Evolutionary conservation across 2,113 vertebrate species (phyloP).

Genomic region (Saccopteryx leptura): DNA sequence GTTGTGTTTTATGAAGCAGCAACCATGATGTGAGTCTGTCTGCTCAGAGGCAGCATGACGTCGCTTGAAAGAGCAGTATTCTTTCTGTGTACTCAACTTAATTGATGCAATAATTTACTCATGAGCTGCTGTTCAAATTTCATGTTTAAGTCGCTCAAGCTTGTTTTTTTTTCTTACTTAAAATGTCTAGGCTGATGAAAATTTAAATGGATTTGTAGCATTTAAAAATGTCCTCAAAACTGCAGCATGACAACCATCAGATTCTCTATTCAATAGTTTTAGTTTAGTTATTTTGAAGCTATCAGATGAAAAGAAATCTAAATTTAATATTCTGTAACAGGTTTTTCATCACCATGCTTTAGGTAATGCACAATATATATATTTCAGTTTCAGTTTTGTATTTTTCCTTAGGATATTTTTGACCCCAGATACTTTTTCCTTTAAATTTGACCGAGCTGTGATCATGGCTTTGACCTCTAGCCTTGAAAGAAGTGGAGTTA

Average conservation of each 20-base stretch:
- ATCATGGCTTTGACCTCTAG: conserved; percentile 78
- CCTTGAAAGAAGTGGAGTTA: conserved; percentile 72
- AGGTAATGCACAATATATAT: conserved; percentile 61
- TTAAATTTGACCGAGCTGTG: conserved; percentile 81
- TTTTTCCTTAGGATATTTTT: conserved; percentile 84
- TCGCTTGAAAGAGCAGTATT: conserved; percentile 74
- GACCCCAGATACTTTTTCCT: conserved; percentile 80
- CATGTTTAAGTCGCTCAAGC: conserved; percentile 69
- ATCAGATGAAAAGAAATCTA: conserved; percentile 72
- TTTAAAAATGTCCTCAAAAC: conserved; percentile 76
- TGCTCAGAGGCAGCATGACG: conserved; percentile 54
- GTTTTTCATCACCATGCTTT: conserved; percentile 66
- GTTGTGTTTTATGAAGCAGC: conserved; percentile 57
- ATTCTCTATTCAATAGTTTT: conserved; percentile 63
- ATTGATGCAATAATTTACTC: conserved; percentile 76
- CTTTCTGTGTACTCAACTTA: conserved; percentile 70
- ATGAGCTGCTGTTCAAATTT: conserved; percentile 71
- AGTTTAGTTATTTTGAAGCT: conserved; percentile 79
- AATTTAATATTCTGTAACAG: conserved; percentile 80
- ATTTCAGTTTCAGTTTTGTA: conserved; percentile 74
- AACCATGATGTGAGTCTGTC: not conserved
- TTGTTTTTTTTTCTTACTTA: conserved; percentile 63
- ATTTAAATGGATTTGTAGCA: conserved; percentile 72
- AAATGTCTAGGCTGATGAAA: conserved; percentile 62
- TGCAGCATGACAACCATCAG: conserved; percentile 61